Evolutionary conservation across 2,888 invertebrate genomes (phyloP).

Genomic region (Brachypalpus laphriformis): DNA sequence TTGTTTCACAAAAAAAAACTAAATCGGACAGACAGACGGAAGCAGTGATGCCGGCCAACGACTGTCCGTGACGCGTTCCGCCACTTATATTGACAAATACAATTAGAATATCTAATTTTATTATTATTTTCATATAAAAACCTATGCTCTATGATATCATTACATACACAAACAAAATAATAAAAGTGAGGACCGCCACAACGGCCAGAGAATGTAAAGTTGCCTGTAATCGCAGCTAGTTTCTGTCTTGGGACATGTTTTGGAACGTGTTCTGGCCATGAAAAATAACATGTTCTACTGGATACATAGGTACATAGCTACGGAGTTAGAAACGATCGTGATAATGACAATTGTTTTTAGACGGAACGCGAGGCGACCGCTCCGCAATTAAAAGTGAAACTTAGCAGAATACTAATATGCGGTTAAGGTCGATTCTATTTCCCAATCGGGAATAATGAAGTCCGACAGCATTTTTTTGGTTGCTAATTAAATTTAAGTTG

Average conservation of each 20-base stretch:
- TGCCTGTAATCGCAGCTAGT: constrained; percentile 4
- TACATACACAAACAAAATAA: constrained; percentile 8
- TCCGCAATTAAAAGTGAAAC: constrained; percentile 64
- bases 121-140: constrained; percentile 16
- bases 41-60: constrained; percentile 16
- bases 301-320: background rate
- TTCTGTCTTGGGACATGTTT: constrained; percentile 43
- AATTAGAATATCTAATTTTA: constrained; percentile 35
- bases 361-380: background rate
- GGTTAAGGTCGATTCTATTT: constrained; percentile 48
- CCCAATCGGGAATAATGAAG: constrained; percentile 12
- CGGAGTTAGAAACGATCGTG: constrained; percentile 36
- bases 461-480: background rate
- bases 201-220: constrained; percentile 12
- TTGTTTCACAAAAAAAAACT: background rate
- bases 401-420: constrained; percentile 32
- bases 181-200: background rate
- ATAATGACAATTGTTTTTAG: constrained; percentile 50
- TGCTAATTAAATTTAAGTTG: background rate
- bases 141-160: constrained; percentile 18
- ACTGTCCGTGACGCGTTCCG: constrained; percentile 15
- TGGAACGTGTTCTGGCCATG: constrained; percentile 63
- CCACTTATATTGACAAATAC: constrained; percentile 6
- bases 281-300: constrained; percentile 61
- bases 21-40: constrained; percentile 37